These are phyloP conservation scores for Saccopteryx leptura DNA, from an alignment of 2,113 vertebrate species.

Conservation along the genomic window DNA sequence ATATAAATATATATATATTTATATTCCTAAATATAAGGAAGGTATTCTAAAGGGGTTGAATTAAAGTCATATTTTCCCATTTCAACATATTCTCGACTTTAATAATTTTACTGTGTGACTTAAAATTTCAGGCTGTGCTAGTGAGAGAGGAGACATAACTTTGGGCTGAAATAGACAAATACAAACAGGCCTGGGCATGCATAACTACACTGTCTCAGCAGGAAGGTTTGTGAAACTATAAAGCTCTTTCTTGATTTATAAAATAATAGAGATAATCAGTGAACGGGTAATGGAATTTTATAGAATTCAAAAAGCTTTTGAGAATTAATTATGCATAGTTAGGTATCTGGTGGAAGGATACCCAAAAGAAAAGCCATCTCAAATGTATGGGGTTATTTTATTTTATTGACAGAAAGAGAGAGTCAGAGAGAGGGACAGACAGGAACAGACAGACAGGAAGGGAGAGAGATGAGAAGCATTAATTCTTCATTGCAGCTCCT, in stretches of 20 bases:
- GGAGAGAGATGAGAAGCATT: too few relatives aligned
- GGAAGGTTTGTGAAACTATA: neutral
- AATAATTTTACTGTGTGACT: neutral
- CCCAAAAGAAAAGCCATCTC: slow-evolving; percentile 10
- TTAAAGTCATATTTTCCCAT: neutral
- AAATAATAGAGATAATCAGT: slow-evolving; percentile 70
- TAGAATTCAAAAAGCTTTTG: neutral
- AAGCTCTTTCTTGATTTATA: slow-evolving; percentile 46
- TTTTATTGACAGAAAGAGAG: too few relatives aligned
- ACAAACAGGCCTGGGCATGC: neutral
- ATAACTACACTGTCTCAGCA: slow-evolving; percentile 25
- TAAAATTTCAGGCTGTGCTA: slow-evolving; percentile 26
- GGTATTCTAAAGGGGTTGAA: neutral
- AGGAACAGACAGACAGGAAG: too few relatives aligned
- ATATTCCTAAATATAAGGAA: neutral
- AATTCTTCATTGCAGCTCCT: too few relatives aligned
- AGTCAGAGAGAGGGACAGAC: too few relatives aligned
- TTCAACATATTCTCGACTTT: slow-evolving; percentile 10
- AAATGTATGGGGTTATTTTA: neutral
- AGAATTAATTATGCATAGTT: slow-evolving; percentile 12
- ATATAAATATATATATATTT: neutral
- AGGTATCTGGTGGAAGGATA: neutral
- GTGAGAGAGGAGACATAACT: neutral
- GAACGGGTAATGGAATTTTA: neutral
- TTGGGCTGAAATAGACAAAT: slow-evolving; percentile 8